These are phyloP conservation scores for Hydrolagus affinis DNA, from an alignment of 2,113 vertebrate species.

Conservation along the genomic window DNA sequence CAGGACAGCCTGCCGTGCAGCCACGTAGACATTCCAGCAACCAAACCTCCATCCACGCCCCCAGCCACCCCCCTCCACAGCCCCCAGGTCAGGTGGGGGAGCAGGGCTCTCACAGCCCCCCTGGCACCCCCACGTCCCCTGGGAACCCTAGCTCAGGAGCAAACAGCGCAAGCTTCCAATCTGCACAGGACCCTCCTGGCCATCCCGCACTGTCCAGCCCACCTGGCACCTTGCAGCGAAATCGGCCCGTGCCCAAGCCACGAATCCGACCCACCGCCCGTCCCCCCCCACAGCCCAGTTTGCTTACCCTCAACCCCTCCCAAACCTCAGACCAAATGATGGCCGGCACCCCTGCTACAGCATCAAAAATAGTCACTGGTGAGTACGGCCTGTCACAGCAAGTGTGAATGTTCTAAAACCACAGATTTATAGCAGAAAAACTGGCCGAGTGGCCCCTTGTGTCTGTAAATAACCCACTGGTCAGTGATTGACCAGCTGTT, in stretches of 20 bases:
- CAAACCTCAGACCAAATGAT: constrained; percentile 41
- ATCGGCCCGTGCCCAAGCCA: constrained; percentile 81
- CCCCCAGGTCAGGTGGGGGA: constrained; percentile 70
- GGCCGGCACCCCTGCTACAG: constrained; percentile 42
- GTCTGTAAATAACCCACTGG: too few relatives aligned
- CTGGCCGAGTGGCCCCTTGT: too few relatives aligned
- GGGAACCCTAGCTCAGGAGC: constrained; percentile 70
- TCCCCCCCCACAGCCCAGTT: constrained; percentile 75
- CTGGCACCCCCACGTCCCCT: constrained; percentile 76
- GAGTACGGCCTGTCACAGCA: constrained; percentile 47
- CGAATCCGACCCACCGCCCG: constrained; percentile 80
- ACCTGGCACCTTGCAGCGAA: constrained; percentile 67
- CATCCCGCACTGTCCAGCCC: constrained; percentile 50
- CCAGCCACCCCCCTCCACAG: constrained; percentile 84
- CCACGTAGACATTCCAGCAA: constrained; percentile 73
- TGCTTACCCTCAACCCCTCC: constrained; percentile 34
- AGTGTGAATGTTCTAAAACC: constrained; percentile 40
- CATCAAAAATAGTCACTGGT: constrained; percentile 81
- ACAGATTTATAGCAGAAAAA: constrained; percentile 19
- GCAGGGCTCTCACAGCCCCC: constrained; percentile 54
- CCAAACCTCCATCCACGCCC: constrained; percentile 75
- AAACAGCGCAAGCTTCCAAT: constrained; percentile 30
- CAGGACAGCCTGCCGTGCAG: constrained; percentile 53
- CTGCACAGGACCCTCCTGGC: constrained; percentile 46
- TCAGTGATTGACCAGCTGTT: too few relatives aligned